Evolutionary conservation across 2,888 invertebrate genomes (phyloP), one percentile per base, ranked within the genome.

Genomic region (Dasysyrphus albostriatus): DNA sequence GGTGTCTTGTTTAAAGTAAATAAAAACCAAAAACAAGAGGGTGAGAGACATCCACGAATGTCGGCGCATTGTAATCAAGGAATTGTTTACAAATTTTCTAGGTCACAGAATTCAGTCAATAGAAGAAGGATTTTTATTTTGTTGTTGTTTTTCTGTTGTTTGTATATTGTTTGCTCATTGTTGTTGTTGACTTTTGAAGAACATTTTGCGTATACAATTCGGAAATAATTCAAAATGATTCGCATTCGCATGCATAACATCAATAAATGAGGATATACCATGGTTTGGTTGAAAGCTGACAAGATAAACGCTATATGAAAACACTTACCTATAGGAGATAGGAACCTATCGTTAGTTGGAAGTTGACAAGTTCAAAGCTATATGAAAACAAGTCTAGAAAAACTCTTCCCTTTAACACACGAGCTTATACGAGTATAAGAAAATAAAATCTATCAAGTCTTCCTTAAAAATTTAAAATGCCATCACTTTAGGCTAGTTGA

Each of bases 21-120:
- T 79, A 83, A 75, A 80, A 9, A 47, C 32, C 51, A n/a, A 7
- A 47, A 6, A 24, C 1, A 63, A 7, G 32, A 51, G 61, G 75
- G 80, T 80, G 69, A 44, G 79, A 56, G 49, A 67, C 34, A 63
- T 39, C 58, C 51, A 75, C 49, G 54, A 69, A 37, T 76, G 72
- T 63, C 59, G 83, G 88, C 72, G 83, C 72, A 87, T 83, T 87
- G 83, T 87, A 87, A 87, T 87, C 87, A 87, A 69, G 87, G 83
- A 83, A 75, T 87, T 87, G 87, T 87, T 87, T 87, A 87, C 87
- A 79, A 87, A 87, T 87, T 87, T 87, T 87, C 87, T 87, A 75
- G 87, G 87, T 87, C 87, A 87, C 61, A 78, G 78, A 6, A 63
- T 72, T 65, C 72, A 70, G 83, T 75, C 78, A 83, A 87, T 78